Base-by-base conservation (phyloP, 2,888 invertebrate genomes). In the Raillietiella orientalis region DNA sequence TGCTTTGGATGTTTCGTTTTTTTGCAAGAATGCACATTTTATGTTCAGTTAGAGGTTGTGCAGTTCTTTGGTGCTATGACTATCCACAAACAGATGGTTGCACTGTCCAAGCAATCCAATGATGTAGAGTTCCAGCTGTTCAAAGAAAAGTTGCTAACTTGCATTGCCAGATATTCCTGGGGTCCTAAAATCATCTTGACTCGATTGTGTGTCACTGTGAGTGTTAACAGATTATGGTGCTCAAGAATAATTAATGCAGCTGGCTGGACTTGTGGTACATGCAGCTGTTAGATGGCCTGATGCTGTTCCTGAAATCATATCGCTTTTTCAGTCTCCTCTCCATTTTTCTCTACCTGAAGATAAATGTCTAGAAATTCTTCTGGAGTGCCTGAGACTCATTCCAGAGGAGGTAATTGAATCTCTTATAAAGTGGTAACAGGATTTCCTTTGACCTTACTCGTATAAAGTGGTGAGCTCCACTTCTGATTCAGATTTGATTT, bases 21-120 rank as follows among this genome's bases (percentile, higher is more conserved):
- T 22, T 30, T 29, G 14, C 24, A 14, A n/a, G n/a, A n/a, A n/a
- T n/a, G n/a, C n/a, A n/a, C n/a, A 19, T 30, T 13, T 25, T 12
- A 28, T 31, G 52, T 55, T 23, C 44, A 77, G 75, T 56, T 60
- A 28, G 63, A 66, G 34, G 82, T 82, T 52, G 69, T 79, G 16
- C 82, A 84, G 46, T 84, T 77, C 49, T 87, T 75, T 54, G 84
- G 71, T 28, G 84, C 84, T 4, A 71, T 71, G 24, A 77, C 77
- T 14, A 47, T 87, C 13, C 72, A 84, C 39, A 62, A 66, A 1
- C 87, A 87, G 46, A n/a, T n/a, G n/a, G 59, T 87, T 26, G 59
- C 72, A 36, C 6, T n/a, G 23, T 10, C 10, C 6, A 10, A 11
- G 23, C 10, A 22, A 22, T 5, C 23, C 12, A 13, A 22, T 11